Evolutionary conservation across 1,140 invertebrate genomes (phyloP), one percentile per base, ranked within the genome.

Genomic region (Chrysopa pallens): DNA sequence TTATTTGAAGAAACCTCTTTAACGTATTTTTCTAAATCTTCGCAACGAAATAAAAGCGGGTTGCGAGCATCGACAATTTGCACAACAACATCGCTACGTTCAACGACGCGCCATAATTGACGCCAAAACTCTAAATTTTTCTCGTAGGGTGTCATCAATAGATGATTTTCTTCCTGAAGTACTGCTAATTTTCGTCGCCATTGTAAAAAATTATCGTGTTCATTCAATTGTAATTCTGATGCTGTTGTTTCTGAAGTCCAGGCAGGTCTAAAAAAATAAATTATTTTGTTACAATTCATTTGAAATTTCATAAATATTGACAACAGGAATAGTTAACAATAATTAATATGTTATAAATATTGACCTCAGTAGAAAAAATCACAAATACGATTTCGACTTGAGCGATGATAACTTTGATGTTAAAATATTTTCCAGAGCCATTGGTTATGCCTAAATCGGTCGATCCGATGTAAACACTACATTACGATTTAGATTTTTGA

Each of bases 61-160:
- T 98, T 97, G 51, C 96, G 70, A 1, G 89, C 92, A 71, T 99
- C 96, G 0, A 98, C 79, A 51, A 98, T 91, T 59, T 98, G 90
- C 8, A 98, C 76, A 27, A 98, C 66, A 36, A 98, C 72, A 67
- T 99, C 90, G 57, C 90, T 93, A 52, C 87, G 79, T 60, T 99
- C 96, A 12, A 98, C 73, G 1, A 98, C 95, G 51, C 95, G 73
- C 96, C 96, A 99, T 6, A 99, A 61, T 61, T 99, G 95, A 36
- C 93, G 73, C 96, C 96, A 99, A 48, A 98, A 88, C 60, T 98
- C 93, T 12, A 98, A 63, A 66, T 99, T 99, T 50, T 91, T 86
- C 57, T 99, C 96, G 66, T 94, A 99, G 0, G 95, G 96, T 4
- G 95, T 99, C 42, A 98, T 61, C 0, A 86, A 64, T 5, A 97